These are phyloP conservation scores for Umimayanthus chanpuru DNA, from an alignment of 92 coral and sea anemone species.

Conservation along the genomic window DNA sequence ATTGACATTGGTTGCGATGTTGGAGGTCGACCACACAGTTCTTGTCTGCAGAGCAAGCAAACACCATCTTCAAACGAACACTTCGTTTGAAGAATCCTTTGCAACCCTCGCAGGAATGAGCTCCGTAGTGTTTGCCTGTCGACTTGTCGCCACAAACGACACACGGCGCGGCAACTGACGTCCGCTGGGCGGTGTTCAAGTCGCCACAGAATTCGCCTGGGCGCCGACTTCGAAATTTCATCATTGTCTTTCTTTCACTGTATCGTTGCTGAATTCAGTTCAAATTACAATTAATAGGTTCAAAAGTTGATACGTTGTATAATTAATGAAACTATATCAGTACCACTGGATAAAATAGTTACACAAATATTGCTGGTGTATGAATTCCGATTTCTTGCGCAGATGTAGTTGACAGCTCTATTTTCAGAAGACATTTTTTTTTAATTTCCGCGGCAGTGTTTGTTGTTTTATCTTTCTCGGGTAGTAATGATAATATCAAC, in stretches of 20 bases:
- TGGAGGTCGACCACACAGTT: constrained; percentile 76
- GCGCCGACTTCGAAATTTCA: constrained; percentile 5
- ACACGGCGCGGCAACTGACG: constrained; percentile 17
- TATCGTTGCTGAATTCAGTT: neutral
- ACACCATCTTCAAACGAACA: constrained; percentile 77
- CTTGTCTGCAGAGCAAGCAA: constrained; percentile 67
- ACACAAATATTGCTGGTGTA: neutral
- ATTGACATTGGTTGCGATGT: constrained; percentile 80
- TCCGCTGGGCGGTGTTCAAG: neutral
- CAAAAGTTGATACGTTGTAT: constrained; percentile 37
- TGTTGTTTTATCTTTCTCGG: neutral
- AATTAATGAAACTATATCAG: constrained; percentile 4
- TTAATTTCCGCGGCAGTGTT: neutral
- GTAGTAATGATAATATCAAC: too few species aligned
- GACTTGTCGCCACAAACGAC: constrained; percentile 76
- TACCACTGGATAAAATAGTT: neutral
- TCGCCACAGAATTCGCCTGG: constrained; percentile 16
- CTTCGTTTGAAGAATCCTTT: constrained; percentile 84
- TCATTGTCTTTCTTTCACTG: constrained; percentile 7
- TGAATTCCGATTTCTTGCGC: neutral
- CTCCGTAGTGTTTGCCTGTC: constrained; percentile 82
- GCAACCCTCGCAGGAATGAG: constrained; percentile 80
- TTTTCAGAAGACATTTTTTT: neutral
- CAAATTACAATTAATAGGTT: constrained; percentile 2
- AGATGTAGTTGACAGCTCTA: neutral